These are phyloP conservation scores for Gephyroberyx darwinii DNA, from an alignment of 2,797 vertebrate genomes.

Conservation along the genomic window DNA sequence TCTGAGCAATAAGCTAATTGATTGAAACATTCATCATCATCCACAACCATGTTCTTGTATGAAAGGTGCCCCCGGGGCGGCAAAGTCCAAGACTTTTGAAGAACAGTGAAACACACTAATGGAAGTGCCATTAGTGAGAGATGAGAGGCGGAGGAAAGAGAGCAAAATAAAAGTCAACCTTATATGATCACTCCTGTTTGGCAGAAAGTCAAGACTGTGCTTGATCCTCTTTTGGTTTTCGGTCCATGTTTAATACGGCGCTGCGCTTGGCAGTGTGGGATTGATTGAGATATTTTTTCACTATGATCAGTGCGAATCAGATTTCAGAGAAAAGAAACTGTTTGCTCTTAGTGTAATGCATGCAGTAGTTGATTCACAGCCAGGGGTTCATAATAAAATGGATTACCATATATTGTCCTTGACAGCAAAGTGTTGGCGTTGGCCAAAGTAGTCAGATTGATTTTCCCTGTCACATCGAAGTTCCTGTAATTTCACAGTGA, in stretches of 20 bases:
- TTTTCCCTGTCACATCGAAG: slow-evolving; percentile 11
- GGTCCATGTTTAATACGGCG: background rate
- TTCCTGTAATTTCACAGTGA: slow-evolving; percentile 21
- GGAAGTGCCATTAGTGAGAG: slow-evolving; percentile 54
- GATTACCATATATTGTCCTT: slow-evolving; percentile 48
- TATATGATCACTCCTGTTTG: slow-evolving; percentile 13
- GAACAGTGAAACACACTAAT: slow-evolving; percentile 57
- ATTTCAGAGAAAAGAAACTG: background rate
- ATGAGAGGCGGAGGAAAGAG: slow-evolving; percentile 17
- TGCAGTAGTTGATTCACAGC: slow-evolving; percentile 31
- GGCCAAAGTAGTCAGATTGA: slow-evolving; percentile 41
- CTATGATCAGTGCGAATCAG: background rate
- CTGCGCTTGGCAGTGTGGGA: background rate
- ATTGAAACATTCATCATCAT: slow-evolving; percentile 76
- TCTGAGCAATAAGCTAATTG: slow-evolving; percentile 76
- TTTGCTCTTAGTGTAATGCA: slow-evolving; percentile 32
- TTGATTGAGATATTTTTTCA: background rate
- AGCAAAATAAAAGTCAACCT: slow-evolving; percentile 1
- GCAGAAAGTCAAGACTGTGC: slow-evolving; percentile 5
- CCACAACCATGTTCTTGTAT: slow-evolving; percentile 45
- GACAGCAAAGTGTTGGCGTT: slow-evolving; percentile 25
- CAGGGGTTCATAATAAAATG: slow-evolving; percentile 35
- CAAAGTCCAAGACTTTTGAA: slow-evolving; percentile 63
- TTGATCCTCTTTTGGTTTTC: background rate
- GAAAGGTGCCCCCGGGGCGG: slow-evolving; percentile 48